Base-by-base conservation (phyloP, 2,113 vertebrate genomes). In the Percina caprodes region DNA sequence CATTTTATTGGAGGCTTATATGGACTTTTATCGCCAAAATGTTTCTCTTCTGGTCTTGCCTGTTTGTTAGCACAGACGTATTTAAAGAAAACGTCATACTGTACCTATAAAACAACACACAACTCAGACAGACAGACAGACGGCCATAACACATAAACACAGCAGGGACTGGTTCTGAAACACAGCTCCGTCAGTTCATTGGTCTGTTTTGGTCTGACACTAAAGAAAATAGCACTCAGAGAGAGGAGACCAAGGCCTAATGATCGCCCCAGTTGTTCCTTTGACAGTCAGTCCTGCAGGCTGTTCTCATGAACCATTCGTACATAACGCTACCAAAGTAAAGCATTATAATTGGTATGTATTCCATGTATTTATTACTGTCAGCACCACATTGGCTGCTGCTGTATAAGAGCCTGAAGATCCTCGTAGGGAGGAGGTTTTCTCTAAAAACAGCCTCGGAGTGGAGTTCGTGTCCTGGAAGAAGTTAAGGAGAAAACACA, bases 161-260 rank as follows among this genome's bases (percentile, higher is more conserved):
- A 69, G 48, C 33, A 54, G 56, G 62, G 18, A 24, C 19, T 59
- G 59, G 45, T 48, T 49, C 52, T 46, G 45, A 42, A 6, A 4
- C 49, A 69, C 23, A 45, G 51, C 11, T 54, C 23, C 19, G 63
- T 15, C 52, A 39, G 16, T 15, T 60, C 61, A n/a, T 13, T 30
- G 56, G 79, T 74, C 72, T 78, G 39, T 66, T 77, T 85, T 87
- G 75, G 85, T 73, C 59, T 5, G 7, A 55, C 6, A 52, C 56
- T 74, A 84, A 68, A 39, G 1, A 4, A 30, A 33, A 18, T 62
- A 68, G 33, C 42, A 42, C 7, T 65, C 30, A 11, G 35, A 46
- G 11, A 51, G 15, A 2, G 49, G 23, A 46, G 35, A 6, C 24
- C 9, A 58, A 49, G 21, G n/a, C 15, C 23, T 59, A 52, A 79